A percentile compares a stretch with the other conserved stretches of the same genome.
Conservation (phyloP, 2,797 vertebrate genomes). For the Lophura swinhoii region DNA sequence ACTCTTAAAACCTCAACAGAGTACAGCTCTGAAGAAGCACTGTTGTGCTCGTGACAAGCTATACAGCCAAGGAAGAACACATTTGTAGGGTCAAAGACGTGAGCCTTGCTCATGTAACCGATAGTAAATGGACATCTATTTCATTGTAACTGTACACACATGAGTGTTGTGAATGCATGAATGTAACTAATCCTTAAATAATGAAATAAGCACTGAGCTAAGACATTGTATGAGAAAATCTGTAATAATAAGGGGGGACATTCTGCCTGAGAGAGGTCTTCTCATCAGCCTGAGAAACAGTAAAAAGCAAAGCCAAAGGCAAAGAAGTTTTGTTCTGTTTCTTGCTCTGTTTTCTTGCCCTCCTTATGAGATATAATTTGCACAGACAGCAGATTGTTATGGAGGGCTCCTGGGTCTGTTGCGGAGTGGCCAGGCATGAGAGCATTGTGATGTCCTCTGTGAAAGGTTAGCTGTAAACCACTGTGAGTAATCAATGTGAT, state of each 20-base stretch:
- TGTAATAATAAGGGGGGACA: background rate
- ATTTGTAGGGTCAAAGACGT: background rate
- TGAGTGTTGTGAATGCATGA: background rate
- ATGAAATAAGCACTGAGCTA: background rate
- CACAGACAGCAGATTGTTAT: background rate
- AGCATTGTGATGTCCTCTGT: accelerated
- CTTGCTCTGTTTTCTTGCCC: accelerated
- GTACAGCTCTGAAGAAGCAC: background rate
- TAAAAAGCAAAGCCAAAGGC: background rate
- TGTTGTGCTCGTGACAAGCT: background rate
- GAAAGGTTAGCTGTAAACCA: background rate
- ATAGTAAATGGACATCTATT: background rate
- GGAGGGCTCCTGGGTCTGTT: background rate
- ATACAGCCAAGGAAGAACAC: background rate
- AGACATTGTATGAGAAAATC: background rate
- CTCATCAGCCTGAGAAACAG: background rate
- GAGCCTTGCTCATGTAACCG: background rate
- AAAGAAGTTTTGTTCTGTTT: background rate
- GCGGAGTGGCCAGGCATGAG: background rate
- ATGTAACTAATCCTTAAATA: background rate
- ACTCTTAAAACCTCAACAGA: background rate
- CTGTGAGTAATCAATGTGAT: background rate
- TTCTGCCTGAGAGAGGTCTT: background rate
- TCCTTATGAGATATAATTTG: background rate
- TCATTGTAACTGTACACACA: background rate